phyloP scores from a whole-genome alignment of 2,888 invertebrate species.

The Lacanobia wlatinum region DNA sequence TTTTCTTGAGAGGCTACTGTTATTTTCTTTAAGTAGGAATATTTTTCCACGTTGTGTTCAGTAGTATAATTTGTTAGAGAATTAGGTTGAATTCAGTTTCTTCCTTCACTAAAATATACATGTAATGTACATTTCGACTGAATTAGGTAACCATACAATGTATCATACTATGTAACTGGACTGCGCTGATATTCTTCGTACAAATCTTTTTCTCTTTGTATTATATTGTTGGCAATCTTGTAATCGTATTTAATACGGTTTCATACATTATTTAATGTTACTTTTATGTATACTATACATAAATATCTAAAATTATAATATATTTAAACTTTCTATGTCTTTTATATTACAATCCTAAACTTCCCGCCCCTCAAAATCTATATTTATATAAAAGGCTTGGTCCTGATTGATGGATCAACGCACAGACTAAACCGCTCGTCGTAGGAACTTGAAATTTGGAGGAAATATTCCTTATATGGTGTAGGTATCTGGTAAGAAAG shows the following conservation, averaged over 20 bases:
- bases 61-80: slow-evolving; percentile 68
- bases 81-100: slow-evolving; percentile 55
- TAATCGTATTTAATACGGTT: slow-evolving; percentile 81
- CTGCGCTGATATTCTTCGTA: slow-evolving; percentile 85
- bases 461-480: too few species aligned
- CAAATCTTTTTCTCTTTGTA: slow-evolving; percentile 83
- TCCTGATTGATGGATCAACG: too few species aligned
- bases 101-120: slow-evolving; percentile 60
- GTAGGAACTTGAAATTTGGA: too few species aligned
- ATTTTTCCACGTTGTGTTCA: slow-evolving; percentile 79
- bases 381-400: too few species aligned
- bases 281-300: slow-evolving; percentile 71
- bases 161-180: slow-evolving; percentile 74
- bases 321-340: slow-evolving; percentile 59
- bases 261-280: slow-evolving; percentile 75
- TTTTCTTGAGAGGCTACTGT: slow-evolving; percentile 44
- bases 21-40: slow-evolving; percentile 63
- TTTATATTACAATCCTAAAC: slow-evolving; percentile 32
- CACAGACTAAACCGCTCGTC: too few species aligned
- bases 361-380: neutral
- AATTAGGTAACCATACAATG: slow-evolving; percentile 76
- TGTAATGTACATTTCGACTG: slow-evolving; percentile 77
- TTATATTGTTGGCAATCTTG: slow-evolving; percentile 80
- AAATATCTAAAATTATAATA: slow-evolving; percentile 72
- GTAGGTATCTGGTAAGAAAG: too few species aligned